A percentile compares a stretch with the other conserved stretches of the same genome.
Evolutionary conservation across 2,113 vertebrate genomes (phyloP).

Genomic region (Acrocephalus kingi): DNA sequence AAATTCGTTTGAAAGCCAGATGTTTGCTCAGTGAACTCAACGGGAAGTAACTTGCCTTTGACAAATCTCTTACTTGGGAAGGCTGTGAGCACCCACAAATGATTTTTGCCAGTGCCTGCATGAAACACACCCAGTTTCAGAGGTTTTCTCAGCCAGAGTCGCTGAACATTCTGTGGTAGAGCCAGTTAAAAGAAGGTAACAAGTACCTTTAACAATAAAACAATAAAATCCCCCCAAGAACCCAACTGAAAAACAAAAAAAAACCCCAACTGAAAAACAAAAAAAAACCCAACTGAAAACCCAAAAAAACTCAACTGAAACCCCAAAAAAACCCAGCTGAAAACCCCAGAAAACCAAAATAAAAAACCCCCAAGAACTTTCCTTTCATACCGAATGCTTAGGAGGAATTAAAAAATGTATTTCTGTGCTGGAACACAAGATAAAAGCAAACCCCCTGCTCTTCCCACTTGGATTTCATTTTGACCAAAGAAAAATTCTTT

Average conservation of each 20-base stretch:
- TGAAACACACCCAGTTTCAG: not conserved
- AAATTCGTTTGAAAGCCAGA: not conserved
- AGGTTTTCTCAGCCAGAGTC: not conserved
- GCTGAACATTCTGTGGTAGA: not conserved
- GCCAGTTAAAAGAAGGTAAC: not conserved
- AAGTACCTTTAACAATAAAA: not conserved
- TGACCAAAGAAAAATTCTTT: not conserved
- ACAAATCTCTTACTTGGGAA: not conserved
- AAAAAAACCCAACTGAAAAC: not conserved
- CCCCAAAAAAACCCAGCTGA: no score
- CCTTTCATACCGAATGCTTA: not conserved
- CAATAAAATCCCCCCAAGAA: not conserved
- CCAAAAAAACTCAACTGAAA: not conserved
- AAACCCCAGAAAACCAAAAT: not conserved
- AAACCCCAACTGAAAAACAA: not conserved
- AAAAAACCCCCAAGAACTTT: not conserved
- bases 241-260: not conserved
- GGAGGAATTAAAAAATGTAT: not conserved
- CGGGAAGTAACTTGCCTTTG: not conserved
- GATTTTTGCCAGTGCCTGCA: not conserved
- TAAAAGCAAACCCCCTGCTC: not conserved
- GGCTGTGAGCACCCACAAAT: not conserved
- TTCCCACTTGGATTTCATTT: not conserved
- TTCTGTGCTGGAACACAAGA: slow-evolving; percentile 1
- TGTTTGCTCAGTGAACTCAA: not conserved